These are phyloP conservation scores for Clinocottus analis DNA, from an alignment of 2,113 vertebrate species.

Conservation along the genomic window DNA sequence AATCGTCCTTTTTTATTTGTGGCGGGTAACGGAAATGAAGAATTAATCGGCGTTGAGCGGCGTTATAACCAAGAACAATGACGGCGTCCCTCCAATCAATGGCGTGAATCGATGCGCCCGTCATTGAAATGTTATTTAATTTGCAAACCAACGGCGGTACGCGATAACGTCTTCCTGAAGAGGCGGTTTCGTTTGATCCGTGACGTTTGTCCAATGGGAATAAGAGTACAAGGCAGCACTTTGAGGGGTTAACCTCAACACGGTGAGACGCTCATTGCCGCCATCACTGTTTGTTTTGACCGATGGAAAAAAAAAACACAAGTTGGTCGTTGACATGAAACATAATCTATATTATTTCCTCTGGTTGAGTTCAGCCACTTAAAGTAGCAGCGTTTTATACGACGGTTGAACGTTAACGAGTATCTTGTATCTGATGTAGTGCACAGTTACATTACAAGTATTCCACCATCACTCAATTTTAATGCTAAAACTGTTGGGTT, in stretches of 20 bases:
- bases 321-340: background rate
- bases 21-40: constrained; percentile 13
- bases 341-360: background rate
- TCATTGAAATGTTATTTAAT: background rate
- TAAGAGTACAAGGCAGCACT: constrained; percentile 12
- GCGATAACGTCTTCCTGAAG: constrained; percentile 4
- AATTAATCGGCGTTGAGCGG: background rate
- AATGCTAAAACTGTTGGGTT: background rate
- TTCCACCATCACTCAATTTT: background rate
- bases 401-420: background rate
- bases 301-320: constrained; percentile 28
- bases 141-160: constrained; percentile 17
- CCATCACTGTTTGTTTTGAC: too few relatives aligned
- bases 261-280: background rate
- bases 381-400: background rate
- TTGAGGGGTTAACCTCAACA: constrained; percentile 28
- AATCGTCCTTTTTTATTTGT: background rate
- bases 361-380: background rate
- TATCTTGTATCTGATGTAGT: too few relatives aligned
- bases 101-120: constrained; percentile 20
- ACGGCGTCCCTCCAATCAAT: background rate
- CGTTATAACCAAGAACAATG: background rate
- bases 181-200: constrained; percentile 29
- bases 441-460: too few relatives aligned
- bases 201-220: constrained; percentile 42